Evolutionary conservation across 2,888 invertebrate species (phyloP).

Genomic region (Myopa testacea): DNA sequence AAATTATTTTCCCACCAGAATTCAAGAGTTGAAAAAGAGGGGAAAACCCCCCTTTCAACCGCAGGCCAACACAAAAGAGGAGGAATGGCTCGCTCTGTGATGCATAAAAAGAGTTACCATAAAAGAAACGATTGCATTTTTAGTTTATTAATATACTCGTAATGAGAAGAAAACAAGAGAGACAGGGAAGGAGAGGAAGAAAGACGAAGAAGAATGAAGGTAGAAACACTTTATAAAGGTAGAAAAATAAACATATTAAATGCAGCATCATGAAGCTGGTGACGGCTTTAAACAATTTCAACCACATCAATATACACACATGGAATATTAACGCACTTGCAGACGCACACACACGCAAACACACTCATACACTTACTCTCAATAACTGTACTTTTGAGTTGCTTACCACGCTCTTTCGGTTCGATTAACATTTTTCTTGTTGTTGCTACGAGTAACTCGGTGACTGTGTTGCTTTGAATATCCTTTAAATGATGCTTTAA

Average conservation of each 20-base stretch:
- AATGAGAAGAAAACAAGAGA: background rate
- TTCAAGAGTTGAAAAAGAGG: background rate
- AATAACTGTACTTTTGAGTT: background rate
- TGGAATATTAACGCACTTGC: background rate
- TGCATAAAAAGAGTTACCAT: background rate
- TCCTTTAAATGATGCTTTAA: background rate
- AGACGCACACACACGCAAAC: background rate
- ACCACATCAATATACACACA: background rate
- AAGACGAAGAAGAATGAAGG: background rate
- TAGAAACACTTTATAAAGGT: no score
- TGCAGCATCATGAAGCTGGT: background rate
- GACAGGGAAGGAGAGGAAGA: background rate
- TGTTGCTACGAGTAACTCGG: background rate
- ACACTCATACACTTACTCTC: background rate
- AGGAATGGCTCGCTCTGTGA: background rate
- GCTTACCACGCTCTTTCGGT: background rate
- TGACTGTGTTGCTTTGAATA: background rate
- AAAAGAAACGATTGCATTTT: background rate
- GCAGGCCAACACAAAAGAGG: background rate
- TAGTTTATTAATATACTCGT: background rate
- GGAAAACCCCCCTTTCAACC: no score
- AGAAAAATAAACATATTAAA: no score
- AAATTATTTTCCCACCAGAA: slow-evolving; percentile 9
- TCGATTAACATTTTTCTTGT: slow-evolving; percentile 6
- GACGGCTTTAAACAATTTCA: background rate